These are phyloP conservation scores for Chamaedrilus cognettii DNA, from an alignment of 2,888 invertebrate species.

Conservation along the genomic window DNA sequence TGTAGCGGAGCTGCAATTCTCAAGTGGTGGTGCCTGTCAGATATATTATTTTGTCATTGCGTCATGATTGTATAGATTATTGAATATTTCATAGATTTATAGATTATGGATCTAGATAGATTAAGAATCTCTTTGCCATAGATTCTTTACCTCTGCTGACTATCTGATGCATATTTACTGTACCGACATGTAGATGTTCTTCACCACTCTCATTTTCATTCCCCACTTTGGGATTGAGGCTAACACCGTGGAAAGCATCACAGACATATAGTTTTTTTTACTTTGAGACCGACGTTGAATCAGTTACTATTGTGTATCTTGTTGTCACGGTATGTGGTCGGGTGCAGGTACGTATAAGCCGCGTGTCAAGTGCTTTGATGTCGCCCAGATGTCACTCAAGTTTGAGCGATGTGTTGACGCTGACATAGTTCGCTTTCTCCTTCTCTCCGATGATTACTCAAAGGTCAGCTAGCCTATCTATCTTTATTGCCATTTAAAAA, in stretches of 20 bases:
- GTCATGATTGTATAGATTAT: no score
- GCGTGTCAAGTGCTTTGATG: conserved; percentile 92
- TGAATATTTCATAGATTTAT: no score
- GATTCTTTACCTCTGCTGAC: no score
- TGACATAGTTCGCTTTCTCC: conserved; percentile 91
- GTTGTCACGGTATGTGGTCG: no score
- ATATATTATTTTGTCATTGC: no score
- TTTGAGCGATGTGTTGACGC: conserved; percentile 98
- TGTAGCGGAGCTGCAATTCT: no score
- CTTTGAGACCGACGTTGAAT: no score
- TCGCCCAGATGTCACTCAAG: conserved; percentile 92
- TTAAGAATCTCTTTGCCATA: no score
- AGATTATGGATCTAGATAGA: no score
- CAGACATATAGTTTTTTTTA: not conserved
- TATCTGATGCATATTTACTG: no score
- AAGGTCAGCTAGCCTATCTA: conserved; percentile 73
- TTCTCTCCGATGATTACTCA: conserved; percentile 93
- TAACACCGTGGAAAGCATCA: not conserved
- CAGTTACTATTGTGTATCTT: not conserved
- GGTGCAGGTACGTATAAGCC: conserved; percentile 80
- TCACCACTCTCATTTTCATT: conserved; percentile 58
- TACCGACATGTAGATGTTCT: conserved; percentile 80
- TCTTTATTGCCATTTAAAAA: no score
- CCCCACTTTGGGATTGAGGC: not conserved
- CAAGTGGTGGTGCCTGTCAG: no score